phyloP scores from a whole-genome alignment of 2,888 invertebrate genomes.

The Chrysolina americana region DNA sequence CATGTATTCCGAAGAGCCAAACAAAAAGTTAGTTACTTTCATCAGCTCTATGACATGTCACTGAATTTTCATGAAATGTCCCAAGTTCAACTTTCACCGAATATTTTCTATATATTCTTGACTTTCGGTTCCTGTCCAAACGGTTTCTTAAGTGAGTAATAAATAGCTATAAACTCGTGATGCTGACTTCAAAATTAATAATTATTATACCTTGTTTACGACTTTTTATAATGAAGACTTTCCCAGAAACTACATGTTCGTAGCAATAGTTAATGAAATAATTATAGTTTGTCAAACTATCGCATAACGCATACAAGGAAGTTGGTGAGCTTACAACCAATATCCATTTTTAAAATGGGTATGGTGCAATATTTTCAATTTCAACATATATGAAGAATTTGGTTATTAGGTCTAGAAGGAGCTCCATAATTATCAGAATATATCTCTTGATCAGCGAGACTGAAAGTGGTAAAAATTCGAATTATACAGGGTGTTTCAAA shows the following conservation, averaged over 20 bases:
- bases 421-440: no score
- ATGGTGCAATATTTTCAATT: neutral
- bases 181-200: neutral
- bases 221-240: constrained; percentile 27
- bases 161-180: constrained; percentile 10
- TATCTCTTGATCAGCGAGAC: neutral
- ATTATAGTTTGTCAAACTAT: constrained; percentile 3
- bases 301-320: constrained; percentile 3
- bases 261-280: constrained; percentile 19
- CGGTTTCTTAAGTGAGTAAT: constrained; percentile 3
- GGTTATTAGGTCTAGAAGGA: no score
- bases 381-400: neutral
- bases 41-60: neutral
- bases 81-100: neutral
- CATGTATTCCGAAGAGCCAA: no score
- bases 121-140: neutral
- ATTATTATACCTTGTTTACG: constrained; percentile 24
- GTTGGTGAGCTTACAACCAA: neutral
- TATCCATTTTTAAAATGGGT: neutral
- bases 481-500: no score
- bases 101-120: neutral
- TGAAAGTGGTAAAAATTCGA: no score
- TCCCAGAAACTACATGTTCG: constrained; percentile 20
- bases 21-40: no score
- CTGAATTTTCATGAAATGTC: neutral